Percentiles rank a stretch among this genome's conserved stretches.
Evolutionary conservation across 2,113 vertebrate genomes (phyloP).

Genomic region (Esox niger): DNA sequence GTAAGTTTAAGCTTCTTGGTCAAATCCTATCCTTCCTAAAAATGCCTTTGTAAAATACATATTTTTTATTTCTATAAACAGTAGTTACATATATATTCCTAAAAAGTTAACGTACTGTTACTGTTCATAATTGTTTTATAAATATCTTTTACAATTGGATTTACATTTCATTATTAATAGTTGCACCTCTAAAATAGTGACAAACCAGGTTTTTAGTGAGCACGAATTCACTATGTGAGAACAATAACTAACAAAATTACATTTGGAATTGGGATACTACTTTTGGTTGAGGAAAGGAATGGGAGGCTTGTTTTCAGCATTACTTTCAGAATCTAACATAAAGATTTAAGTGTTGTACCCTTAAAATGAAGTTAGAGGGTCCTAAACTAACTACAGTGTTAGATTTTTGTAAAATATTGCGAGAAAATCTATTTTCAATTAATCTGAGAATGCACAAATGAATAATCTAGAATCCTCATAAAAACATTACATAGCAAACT

Average conservation of each 20-base stretch:
- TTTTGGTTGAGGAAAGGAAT: slow-evolving; percentile 11
- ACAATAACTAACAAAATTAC: neutral
- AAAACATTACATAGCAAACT: too few relatives aligned
- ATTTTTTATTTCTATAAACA: neutral
- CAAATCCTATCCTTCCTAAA: neutral
- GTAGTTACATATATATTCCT: too few relatives aligned
- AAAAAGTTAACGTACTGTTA: too few relatives aligned
- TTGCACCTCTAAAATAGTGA: neutral
- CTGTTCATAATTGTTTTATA: neutral
- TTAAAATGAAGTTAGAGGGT: too few relatives aligned
- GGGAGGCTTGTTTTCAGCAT: neutral
- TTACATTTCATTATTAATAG: too few relatives aligned
- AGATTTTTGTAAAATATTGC: too few relatives aligned
- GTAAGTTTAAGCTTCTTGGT: slow-evolving; percentile 10
- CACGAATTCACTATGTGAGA: neutral
- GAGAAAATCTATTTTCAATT: too few relatives aligned
- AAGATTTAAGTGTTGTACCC: too few relatives aligned
- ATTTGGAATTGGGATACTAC: slow-evolving; percentile 11
- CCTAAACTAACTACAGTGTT: too few relatives aligned
- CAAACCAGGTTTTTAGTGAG: neutral
- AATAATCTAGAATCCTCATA: too few relatives aligned
- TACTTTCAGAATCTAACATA: too few relatives aligned
- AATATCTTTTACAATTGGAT: neutral
- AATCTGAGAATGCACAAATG: too few relatives aligned
- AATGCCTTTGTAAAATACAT: neutral